These are phyloP conservation scores for Branchellion lobata DNA, from an alignment of 2,888 invertebrate species.

Conservation along the genomic window DNA sequence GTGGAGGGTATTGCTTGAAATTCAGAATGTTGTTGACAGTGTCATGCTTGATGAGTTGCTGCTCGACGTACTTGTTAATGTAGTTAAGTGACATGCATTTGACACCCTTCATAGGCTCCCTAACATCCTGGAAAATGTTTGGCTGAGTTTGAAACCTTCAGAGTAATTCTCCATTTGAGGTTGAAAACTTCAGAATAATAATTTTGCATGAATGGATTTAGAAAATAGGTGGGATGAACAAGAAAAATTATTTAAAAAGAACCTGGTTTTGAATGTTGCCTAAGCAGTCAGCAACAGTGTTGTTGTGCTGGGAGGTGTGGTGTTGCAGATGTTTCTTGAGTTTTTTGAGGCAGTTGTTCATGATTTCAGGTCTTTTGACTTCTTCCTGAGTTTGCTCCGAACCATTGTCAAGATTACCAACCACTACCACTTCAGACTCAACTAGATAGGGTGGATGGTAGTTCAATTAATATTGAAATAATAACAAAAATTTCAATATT, in stretches of 20 bases:
- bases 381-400: not conserved
- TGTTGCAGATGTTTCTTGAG: slow-evolving; percentile 3
- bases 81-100: not conserved
- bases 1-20: too few relatives aligned
- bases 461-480: too few relatives aligned
- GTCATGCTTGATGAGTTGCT: not conserved
- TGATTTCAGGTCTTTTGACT: not conserved
- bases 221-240: not conserved
- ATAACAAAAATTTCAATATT: too few relatives aligned
- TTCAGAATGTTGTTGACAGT: too few relatives aligned
- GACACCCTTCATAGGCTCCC: not conserved
- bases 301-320: not conserved
- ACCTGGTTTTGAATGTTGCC: not conserved
- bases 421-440: not conserved
- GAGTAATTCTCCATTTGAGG: too few relatives aligned
- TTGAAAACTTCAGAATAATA: too few relatives aligned
- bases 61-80: not conserved
- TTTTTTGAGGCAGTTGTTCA: slow-evolving; percentile 4
- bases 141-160: too few relatives aligned
- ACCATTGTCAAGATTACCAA: not conserved
- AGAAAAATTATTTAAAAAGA: not conserved
- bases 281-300: not conserved
- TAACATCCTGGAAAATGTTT: too few relatives aligned
- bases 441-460: not conserved
- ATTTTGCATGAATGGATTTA: not conserved